Evolutionary conservation across 35 echinoderm and acorn worm genomes (phyloP), one percentile per base, ranked within the genome.

Genomic region (Chiridota heheva): DNA sequence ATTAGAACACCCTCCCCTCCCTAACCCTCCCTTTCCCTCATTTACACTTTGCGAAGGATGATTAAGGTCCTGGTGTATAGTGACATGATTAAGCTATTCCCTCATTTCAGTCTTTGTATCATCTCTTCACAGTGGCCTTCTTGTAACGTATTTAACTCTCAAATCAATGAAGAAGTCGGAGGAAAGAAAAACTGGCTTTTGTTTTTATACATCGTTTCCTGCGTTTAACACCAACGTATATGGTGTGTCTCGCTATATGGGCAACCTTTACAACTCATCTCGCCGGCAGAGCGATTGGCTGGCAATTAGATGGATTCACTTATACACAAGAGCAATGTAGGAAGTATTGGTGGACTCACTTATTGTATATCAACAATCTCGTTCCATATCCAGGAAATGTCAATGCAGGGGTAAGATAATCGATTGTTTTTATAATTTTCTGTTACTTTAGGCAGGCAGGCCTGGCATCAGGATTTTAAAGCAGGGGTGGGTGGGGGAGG

Each of bases 161-260:
- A 89, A 89, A 67, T 37, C 51, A 18, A 31, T 89, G 41, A 67
- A 78, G 20, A 81, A 66, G 22, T 51, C 63, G 7, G 24, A 12
- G 86, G 86, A 28, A 81, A 82, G 73, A 34, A 73, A 5, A 89
- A 81, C 67, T 89, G 86, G 86, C n/a, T 48, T 0, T 15, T 89
- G 48, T 89, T 89, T 69, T 81, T 15, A 57, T 89, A 5, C 86
- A 89, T 72, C 86, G 86, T 53, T 89, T 60, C 26, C 45, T 44
- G 47, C 76, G 86, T 59, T 51, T 89, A 0, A 89, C 77, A 15
- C 86, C 86, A 4, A 68, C 73, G 0, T 89, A 89, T 28, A 72
- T 89, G 64, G 35, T 89, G 20, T 57, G 34, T 34, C 18, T 87
- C 36, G 62, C 42, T 0, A 67, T 87, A 34, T 87, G 74, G 73